Evolutionary conservation across 2,113 vertebrate species (phyloP).

Genomic region (Amblyopsis rosae): DNA sequence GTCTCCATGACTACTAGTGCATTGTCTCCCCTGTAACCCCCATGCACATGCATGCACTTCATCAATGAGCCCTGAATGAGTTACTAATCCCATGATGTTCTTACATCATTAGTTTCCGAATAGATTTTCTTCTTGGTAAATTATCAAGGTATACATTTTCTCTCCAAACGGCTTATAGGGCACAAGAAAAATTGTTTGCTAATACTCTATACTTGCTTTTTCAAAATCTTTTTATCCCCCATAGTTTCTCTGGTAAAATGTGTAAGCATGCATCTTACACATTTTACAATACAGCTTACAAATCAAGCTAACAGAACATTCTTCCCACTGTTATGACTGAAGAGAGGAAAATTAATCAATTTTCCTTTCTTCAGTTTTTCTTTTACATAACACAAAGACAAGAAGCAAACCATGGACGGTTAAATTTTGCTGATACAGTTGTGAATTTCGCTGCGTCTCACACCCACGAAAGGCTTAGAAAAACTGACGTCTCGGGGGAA

Average conservation of each 20-base stretch:
- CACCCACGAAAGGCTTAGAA: slow-evolving; percentile 25
- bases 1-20: slow-evolving; percentile 15
- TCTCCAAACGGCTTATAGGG: slow-evolving; percentile 24
- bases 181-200: slow-evolving; percentile 58
- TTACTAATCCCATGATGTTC: slow-evolving; percentile 1
- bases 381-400: slow-evolving; percentile 40
- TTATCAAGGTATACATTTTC: slow-evolving; percentile 55
- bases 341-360: slow-evolving; percentile 15
- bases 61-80: neutral
- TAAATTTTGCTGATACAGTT: slow-evolving; percentile 59
- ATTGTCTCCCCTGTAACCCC: slow-evolving; percentile 1
- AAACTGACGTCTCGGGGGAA: slow-evolving; percentile 54
- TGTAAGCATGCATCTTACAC: too few relatives aligned
- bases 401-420: slow-evolving; percentile 13
- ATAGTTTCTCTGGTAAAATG: too few relatives aligned
- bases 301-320: slow-evolving; percentile 8
- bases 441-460: slow-evolving; percentile 43
- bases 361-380: slow-evolving; percentile 9
- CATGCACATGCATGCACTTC: neutral
- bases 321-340: slow-evolving; percentile 29
- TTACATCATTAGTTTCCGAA: slow-evolving; percentile 11
- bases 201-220: slow-evolving; percentile 25
- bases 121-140: slow-evolving; percentile 39
- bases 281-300: too few relatives aligned
- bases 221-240: neutral